Evolutionary conservation across 2,113 vertebrate genomes (phyloP).

Genomic region (Callopanchax toddi): DNA sequence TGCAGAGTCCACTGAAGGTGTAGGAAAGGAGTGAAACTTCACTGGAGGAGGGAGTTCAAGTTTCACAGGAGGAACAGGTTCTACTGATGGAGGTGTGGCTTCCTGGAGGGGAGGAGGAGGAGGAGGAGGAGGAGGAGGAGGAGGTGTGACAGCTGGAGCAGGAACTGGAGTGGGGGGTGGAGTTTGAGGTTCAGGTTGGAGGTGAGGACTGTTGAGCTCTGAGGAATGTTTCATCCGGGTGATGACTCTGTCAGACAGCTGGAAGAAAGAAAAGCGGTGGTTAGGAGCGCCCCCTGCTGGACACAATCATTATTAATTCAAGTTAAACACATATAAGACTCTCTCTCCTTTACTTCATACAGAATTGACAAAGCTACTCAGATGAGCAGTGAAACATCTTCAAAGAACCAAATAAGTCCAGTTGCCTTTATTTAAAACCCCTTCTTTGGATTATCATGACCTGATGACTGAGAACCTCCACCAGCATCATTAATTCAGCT

Average conservation of each 20-base stretch:
- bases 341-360: no score
- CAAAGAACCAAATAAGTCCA: no score
- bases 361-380: no score
- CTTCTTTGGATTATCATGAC: no score
- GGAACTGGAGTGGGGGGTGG: background rate
- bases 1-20: conserved; percentile 21
- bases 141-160: conserved; percentile 27
- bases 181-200: conserved; percentile 4
- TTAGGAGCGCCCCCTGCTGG: background rate
- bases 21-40: conserved; percentile 52
- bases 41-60: conserved; percentile 44
- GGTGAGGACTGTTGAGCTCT: background rate
- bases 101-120: conserved; percentile 25
- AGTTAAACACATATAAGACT: no score
- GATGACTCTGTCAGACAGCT: conserved; percentile 77
- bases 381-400: no score
- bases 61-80: conserved; percentile 24
- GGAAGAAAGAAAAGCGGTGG: background rate
- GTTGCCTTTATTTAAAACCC: no score
- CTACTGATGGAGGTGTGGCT: conserved; percentile 17
- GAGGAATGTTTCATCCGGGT: conserved; percentile 68
- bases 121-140: conserved; percentile 32
- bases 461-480: no score
- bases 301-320: no score
- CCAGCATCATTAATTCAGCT: no score